Percentiles rank a stretch among this genome's conserved stretches.
phyloP scores from a whole-genome alignment of 2,797 vertebrate genomes.

The Mus minutoides region DNA sequence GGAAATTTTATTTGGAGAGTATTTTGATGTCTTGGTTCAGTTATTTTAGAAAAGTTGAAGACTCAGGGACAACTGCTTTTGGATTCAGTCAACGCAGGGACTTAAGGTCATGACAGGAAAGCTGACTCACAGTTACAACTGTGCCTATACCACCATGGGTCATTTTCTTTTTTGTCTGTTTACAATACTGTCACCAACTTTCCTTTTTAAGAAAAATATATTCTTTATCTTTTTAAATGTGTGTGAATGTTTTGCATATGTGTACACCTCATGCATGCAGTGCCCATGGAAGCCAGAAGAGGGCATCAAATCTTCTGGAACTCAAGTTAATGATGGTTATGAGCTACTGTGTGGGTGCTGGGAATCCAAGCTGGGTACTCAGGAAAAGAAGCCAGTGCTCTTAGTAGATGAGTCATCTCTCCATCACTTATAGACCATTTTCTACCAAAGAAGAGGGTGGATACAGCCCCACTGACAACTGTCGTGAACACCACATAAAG shows the following conservation, averaged over 20 bases:
- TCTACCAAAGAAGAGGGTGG: neutral
- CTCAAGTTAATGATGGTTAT: neutral
- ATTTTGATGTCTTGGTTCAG: constrained; percentile 60
- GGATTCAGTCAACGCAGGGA: neutral
- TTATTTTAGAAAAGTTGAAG: constrained; percentile 55
- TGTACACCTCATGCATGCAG: neutral
- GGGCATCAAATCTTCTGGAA: neutral
- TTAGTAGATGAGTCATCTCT: neutral
- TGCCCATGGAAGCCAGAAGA: neutral
- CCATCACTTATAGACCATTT: too few relatives aligned
- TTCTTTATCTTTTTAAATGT: neutral
- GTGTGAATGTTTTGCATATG: neutral
- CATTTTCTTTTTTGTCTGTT: neutral
- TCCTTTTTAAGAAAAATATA: neutral
- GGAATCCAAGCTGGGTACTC: neutral
- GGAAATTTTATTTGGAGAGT: neutral
- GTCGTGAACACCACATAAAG: neutral
- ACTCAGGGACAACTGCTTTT: neutral
- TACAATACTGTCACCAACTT: neutral
- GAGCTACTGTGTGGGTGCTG: neutral
- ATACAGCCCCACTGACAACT: neutral
- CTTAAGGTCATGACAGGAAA: neutral
- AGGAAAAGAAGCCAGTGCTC: neutral
- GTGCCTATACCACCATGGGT: fast-evolving
- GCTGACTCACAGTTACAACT: fast-evolving